These are phyloP conservation scores for Aphelenchoides fujianensis DNA, from an alignment of 1,140 invertebrate genomes.

Conservation along the genomic window DNA sequence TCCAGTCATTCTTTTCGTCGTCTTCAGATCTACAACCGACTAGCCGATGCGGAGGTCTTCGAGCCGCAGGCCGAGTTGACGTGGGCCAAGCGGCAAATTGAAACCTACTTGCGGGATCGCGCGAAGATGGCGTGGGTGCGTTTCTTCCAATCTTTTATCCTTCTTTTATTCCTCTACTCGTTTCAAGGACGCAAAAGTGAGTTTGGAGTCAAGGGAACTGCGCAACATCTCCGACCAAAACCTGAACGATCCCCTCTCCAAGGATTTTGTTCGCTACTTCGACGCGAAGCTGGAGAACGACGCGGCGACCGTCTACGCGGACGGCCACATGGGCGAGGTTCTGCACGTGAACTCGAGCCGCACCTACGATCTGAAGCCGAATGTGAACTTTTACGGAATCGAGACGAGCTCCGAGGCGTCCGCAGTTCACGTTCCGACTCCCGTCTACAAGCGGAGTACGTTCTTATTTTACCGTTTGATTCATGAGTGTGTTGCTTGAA, in stretches of 20 bases:
- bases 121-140: conserved; percentile 59
- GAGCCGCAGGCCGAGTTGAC: conserved; percentile 54
- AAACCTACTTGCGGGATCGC: conserved; percentile 52
- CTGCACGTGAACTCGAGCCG: conserved; percentile 43
- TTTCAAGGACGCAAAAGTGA: conserved; percentile 56
- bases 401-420: conserved; percentile 53
- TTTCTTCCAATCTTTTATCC: conserved; percentile 15
- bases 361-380: conserved; percentile 39
- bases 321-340: conserved; percentile 32
- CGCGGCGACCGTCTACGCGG: conserved; percentile 29
- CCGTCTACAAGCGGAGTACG: conserved; percentile 60
- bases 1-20: too few relatives aligned
- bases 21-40: conserved; percentile 44
- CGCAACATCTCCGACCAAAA: conserved; percentile 37
- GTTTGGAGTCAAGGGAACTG: conserved; percentile 42
- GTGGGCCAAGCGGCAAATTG: conserved; percentile 50
- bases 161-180: too few relatives aligned
- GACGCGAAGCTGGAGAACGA: conserved; percentile 51
- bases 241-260: conserved; percentile 51
- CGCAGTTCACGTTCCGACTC: conserved; percentile 60
- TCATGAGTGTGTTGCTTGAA: conserved; percentile 34
- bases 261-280: conserved; percentile 54
- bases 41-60: conserved; percentile 55
- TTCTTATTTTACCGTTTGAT: conserved; percentile 26
- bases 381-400: conserved; percentile 60